phyloP scores from a whole-genome alignment of 2,797 vertebrate species.

The Rhadinocentrus ornatus region DNA sequence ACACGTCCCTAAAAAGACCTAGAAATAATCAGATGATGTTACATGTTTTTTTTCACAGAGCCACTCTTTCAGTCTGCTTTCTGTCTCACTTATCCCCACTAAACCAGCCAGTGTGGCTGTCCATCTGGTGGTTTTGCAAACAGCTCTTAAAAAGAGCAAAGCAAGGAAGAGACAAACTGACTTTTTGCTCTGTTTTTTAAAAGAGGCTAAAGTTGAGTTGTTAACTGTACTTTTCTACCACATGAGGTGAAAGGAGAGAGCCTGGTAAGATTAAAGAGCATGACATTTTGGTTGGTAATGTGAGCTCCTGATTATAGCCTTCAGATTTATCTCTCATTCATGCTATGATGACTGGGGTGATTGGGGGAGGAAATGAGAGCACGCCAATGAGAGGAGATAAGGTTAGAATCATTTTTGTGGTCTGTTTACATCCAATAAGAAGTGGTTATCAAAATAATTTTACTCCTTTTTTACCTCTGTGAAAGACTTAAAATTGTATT shows the following conservation, averaged over 20 bases:
- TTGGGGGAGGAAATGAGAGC: slow-evolving; percentile 13
- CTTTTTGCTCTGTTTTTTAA: slow-evolving; percentile 28
- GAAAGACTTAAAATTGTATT: slow-evolving; percentile 18
- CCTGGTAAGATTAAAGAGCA: slow-evolving; percentile 42
- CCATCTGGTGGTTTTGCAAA: slow-evolving; percentile 31
- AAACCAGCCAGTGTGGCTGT: slow-evolving; percentile 1
- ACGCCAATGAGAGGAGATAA: slow-evolving; percentile 15
- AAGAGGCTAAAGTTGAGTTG: slow-evolving; percentile 21
- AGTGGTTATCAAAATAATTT: slow-evolving; percentile 28
- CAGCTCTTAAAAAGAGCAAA: slow-evolving; percentile 18
- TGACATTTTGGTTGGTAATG: slow-evolving; percentile 47
- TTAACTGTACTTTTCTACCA: slow-evolving; percentile 39
- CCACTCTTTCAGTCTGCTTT: slow-evolving; percentile 33
- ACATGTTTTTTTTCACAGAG: slow-evolving; percentile 11
- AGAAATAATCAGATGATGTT: slow-evolving; percentile 64
- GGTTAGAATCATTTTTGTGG: neutral
- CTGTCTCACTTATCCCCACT: slow-evolving; percentile 20
- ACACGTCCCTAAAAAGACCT: slow-evolving; percentile 51
- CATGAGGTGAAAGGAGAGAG: slow-evolving; percentile 19
- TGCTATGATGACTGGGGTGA: slow-evolving; percentile 7
- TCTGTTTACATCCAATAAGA: neutral
- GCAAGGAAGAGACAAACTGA: slow-evolving; percentile 11
- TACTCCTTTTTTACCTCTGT: slow-evolving; percentile 16
- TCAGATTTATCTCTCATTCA: slow-evolving; percentile 24
- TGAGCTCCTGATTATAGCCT: slow-evolving; percentile 49